Evolutionary conservation across 2,113 vertebrate species (phyloP).

Genomic region (Cynoglossus semilaevis): DNA sequence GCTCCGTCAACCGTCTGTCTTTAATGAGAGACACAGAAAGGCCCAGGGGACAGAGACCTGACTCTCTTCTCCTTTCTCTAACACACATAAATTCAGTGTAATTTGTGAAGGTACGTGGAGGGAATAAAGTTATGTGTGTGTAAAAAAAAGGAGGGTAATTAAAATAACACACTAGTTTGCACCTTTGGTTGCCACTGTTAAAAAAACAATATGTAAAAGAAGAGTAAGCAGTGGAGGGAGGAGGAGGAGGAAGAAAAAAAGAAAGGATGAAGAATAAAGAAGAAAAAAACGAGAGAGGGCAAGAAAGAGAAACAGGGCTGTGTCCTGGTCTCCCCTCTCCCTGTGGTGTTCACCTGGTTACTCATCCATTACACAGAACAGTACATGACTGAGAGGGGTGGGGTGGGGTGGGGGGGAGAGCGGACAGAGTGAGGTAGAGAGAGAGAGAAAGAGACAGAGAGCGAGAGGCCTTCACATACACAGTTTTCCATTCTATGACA

Average conservation of each 20-base stretch:
- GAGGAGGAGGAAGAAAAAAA: slow-evolving; percentile 17
- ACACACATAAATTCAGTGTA: slow-evolving; percentile 40
- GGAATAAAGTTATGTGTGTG: slow-evolving; percentile 30
- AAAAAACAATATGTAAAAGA: slow-evolving; percentile 52
- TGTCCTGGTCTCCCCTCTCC: slow-evolving; percentile 65
- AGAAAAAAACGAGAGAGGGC: slow-evolving; percentile 9
- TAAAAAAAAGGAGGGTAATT: slow-evolving; percentile 53
- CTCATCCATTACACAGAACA: slow-evolving; percentile 74
- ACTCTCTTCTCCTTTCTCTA: slow-evolving; percentile 57
- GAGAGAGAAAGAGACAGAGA: slow-evolving; percentile 5
- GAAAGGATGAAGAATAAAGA: slow-evolving; percentile 12
- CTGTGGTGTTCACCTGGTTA: slow-evolving; percentile 75
- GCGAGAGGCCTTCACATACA: slow-evolving; percentile 35
- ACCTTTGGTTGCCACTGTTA: slow-evolving; percentile 43
- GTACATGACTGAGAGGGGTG: slow-evolving; percentile 69
- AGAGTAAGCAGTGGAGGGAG: slow-evolving; percentile 11
- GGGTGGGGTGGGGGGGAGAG: slow-evolving; percentile 21
- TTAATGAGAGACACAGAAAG: slow-evolving; percentile 79
- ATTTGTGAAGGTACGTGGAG: slow-evolving; percentile 42
- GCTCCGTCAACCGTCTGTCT: slow-evolving; percentile 79
- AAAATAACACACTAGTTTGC: slow-evolving; percentile 48
- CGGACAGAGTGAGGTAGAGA: slow-evolving; percentile 2
- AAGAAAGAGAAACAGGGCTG: slow-evolving; percentile 24
- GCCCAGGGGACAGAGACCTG: slow-evolving; percentile 74
- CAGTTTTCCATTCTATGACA: slow-evolving; percentile 53